Base-by-base conservation (phyloP, 2,113 vertebrate genomes). In the Cyrtonyx montezumae region DNA sequence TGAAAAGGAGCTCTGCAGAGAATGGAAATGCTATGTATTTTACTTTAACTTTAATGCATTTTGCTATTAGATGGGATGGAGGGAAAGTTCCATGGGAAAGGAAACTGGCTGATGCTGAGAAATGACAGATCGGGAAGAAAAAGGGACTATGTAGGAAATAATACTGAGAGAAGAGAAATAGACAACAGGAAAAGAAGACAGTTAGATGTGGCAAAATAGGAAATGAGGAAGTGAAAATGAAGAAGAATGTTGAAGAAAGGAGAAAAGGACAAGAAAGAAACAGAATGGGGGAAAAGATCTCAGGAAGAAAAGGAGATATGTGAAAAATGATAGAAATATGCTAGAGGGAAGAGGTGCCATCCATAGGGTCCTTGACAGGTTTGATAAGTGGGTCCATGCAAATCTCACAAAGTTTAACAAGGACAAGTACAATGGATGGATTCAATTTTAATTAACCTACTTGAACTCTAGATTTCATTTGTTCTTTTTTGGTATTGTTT, bases 51-150 rank as follows among this genome's bases (percentile, higher is more conserved):
- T 17, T 53, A 30, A 53, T 53, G 51, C 15, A 53, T 53, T 53
- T 53, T 25, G 17, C 5, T 42, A 9, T 37, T 14, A 9, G 1
- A 2, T 56, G 25, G 2, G 1, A 4, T 53, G 9, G 30, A 79
- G 78, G 15, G 48, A 11, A 58, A 49, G 5, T 61, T 77, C 15
- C 42, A 49, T 66, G 10, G 11, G 3, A 74, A 67, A 71, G 8
- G 11, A 82, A 56, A 49, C 11, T 49, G 8, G 13, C 17, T 79
- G 20, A 42, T 74, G 9, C 9, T n/a, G 36, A 67, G 32, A 34
- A 21, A 45, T 7, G 25, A 48, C 9, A 73, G 3, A 65, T 42
- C 51, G 43, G 20, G 46, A 79, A 68, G 51, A 58, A 79, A 79
- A 28, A 4, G 4, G 37, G 65, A 49, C 2, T 13, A 40, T 8